phyloP scores from a whole-genome alignment of 2,113 vertebrate genomes.

The Hylia prasina region DNA sequence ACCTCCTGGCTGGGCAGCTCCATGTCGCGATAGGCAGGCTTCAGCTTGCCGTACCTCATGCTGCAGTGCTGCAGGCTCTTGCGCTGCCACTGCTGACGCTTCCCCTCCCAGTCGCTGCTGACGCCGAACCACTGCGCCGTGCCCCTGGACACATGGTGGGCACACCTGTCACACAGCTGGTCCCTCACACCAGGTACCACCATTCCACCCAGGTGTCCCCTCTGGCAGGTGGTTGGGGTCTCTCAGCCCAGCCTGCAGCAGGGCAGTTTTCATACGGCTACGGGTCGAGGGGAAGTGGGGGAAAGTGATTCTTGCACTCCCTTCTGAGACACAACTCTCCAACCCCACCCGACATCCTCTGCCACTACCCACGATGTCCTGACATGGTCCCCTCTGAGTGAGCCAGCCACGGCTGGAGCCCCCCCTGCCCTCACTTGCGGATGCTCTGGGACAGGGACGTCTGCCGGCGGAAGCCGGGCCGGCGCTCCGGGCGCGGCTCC shows the following conservation, averaged over 20 bases:
- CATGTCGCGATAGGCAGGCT: slow-evolving; percentile 86
- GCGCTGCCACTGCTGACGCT: slow-evolving; percentile 90
- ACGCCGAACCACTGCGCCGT: slow-evolving; percentile 94
- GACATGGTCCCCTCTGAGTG: accelerated
- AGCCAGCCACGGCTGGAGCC: background rate
- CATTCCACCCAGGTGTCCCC: background rate
- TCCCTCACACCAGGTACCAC: background rate
- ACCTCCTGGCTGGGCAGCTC: slow-evolving; percentile 82
- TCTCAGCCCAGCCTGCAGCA: background rate
- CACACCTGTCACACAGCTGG: background rate
- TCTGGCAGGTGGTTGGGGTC: background rate
- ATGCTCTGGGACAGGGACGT: slow-evolving; percentile 92
- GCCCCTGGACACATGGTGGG: slow-evolving; percentile 46
- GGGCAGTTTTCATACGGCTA: background rate
- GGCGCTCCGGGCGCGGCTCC: slow-evolving; percentile 68
- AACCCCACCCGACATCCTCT: background rate
- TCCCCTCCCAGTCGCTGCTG: slow-evolving; percentile 84
- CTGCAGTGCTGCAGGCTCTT: slow-evolving; percentile 93
- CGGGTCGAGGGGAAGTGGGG: background rate
- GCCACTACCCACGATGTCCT: background rate
- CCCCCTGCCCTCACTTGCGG: slow-evolving; percentile 75
- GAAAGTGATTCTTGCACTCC: background rate
- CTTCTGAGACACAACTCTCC: background rate
- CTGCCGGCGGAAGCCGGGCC: slow-evolving; percentile 76
- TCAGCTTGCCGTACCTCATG: slow-evolving; percentile 89